Conservation (phyloP, 92 coral and sea anemone genomes). For the Paragorgia papillata region DNA sequence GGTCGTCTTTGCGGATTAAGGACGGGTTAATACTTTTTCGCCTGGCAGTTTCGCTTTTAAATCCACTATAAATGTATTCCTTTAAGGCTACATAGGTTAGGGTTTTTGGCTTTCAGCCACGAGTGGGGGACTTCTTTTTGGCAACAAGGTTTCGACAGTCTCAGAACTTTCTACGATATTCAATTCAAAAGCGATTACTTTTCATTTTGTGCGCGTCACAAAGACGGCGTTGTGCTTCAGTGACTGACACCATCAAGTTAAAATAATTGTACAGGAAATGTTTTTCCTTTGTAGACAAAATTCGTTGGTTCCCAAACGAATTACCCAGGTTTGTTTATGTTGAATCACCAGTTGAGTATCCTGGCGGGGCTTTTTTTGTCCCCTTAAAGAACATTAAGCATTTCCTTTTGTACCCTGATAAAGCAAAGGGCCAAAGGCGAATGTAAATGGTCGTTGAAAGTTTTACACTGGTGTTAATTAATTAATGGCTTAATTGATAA, state of each 20-base stretch:
- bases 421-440: too few species aligned
- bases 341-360: background rate
- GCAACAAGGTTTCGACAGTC: too few species aligned
- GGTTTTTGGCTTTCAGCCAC: too few species aligned
- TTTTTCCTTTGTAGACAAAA: background rate
- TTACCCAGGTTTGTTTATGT: background rate
- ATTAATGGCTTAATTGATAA: background rate
- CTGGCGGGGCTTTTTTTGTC: background rate
- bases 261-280: too few species aligned
- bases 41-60: background rate
- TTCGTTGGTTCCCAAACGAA: background rate
- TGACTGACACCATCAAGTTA: too few species aligned
- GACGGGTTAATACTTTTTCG: background rate
- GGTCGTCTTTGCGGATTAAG: conserved; percentile 47
- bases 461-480: background rate
- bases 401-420: too few species aligned
- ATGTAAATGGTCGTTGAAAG: background rate
- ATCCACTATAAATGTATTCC: too few species aligned
- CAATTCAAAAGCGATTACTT: background rate
- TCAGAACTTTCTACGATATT: background rate
- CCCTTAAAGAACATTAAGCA: too few species aligned
- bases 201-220: background rate
- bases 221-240: too few species aligned
- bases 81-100: too few species aligned
- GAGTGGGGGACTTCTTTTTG: too few species aligned